These are phyloP conservation scores for Ctenomys sociabilis DNA, from an alignment of 2,113 vertebrate genomes.

Conservation along the genomic window DNA sequence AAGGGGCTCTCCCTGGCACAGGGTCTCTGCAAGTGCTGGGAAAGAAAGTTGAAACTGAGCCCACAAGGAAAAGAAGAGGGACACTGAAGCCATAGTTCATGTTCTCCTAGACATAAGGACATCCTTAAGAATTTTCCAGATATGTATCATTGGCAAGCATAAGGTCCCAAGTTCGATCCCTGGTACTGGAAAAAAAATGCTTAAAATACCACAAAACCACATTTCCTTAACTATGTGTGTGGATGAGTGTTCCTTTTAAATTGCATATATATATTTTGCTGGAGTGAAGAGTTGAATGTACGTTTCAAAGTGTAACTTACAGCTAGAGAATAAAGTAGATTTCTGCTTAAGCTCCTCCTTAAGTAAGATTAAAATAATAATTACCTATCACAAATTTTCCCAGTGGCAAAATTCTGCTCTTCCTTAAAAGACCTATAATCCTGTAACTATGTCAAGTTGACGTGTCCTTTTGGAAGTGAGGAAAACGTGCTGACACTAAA, in stretches of 20 bases:
- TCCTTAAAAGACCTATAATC: neutral
- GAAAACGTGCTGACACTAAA: neutral
- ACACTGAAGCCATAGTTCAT: accelerated
- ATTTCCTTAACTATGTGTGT: neutral
- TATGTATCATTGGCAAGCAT: neutral
- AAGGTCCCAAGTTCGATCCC: too few species aligned
- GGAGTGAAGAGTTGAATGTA: neutral
- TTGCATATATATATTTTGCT: too few species aligned
- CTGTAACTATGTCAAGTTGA: neutral
- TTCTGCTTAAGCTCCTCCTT: neutral
- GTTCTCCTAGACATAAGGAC: neutral
- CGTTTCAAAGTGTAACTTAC: neutral
- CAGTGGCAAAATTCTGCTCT: neutral
- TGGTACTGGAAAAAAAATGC: too few species aligned
- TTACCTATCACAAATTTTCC: neutral
- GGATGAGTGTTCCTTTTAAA: neutral
- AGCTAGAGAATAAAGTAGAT: neutral
- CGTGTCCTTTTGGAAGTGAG: neutral
- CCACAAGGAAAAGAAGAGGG: neutral
- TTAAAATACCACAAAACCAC: neutral
- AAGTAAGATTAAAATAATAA: neutral
- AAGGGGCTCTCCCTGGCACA: neutral
- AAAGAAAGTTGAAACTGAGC: neutral
- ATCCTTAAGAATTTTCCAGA: neutral
- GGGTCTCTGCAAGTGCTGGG: neutral